Evolutionary conservation across 1,140 invertebrate species (phyloP), one percentile per base, ranked within the genome.

Genomic region (Colletes latitarsis): DNA sequence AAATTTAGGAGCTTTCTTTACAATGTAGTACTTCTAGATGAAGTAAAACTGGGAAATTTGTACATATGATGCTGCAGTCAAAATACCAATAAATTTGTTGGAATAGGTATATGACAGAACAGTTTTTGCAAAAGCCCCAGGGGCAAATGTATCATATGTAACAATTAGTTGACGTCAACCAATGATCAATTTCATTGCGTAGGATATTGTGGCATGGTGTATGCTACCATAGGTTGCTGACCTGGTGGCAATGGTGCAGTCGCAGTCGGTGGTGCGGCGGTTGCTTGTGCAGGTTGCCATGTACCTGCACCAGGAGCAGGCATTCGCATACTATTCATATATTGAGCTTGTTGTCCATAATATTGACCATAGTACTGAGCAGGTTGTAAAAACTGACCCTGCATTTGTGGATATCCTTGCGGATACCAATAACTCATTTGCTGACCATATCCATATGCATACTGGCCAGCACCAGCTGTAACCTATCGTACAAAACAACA

Each of bases 351-450:
- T 73, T 93, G 93, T 58, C 91, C 89, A 62, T 93, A 94, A 88
- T 96, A 97, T 91, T 96, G 96, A 74, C 89, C 82, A 60, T 93
- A 93, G 81, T 93, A 93, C 67, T 90, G 91, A 79, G 91, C 87
- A 39, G 90, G 90, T 64, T 92, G 93, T 60, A 93, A 77, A 55
- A 93, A 93, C 64, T 93, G 92, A 46, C 92, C 91, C 81, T 95
- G 94, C 92, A 95, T 95, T 66, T 93, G 95, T 62, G 88, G 94
- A 93, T 96, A 96, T 17, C 95, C 93, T 88, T 96, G 95, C 5
- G 96, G 96, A 92, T 97, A 97, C 96, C 96, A 97, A 88, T 97
- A 97, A 78, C 96, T 93, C 96, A 96, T 96, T 91, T 96, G 96
- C 90, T 96, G 95, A 1, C 94, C 94, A 89, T 96, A 96, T 70